phyloP scores from a whole-genome alignment of 2,113 vertebrate species.

The Laticauda colubrina region DNA sequence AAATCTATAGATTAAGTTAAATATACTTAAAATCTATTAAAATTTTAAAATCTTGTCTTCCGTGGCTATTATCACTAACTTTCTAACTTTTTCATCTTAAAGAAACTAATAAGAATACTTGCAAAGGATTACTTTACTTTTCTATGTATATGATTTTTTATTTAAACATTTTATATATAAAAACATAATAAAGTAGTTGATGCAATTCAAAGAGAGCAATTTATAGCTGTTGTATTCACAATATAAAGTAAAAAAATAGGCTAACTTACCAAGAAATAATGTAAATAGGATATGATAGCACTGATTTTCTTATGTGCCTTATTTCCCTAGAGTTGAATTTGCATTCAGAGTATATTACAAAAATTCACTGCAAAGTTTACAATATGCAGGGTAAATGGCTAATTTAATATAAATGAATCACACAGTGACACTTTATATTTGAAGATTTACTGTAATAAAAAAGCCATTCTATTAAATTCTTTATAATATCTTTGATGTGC shows the following conservation, averaged over 20 bases:
- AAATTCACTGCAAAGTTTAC: conserved; percentile 39
- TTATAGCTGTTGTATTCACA: conserved; percentile 8
- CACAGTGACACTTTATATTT: conserved; percentile 30
- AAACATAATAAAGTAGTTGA: not conserved
- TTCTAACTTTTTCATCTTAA: not conserved
- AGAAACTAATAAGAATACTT: not conserved
- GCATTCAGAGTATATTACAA: conserved; percentile 36
- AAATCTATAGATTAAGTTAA: not conserved
- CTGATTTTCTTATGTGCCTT: conserved; percentile 14
- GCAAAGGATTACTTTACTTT: not conserved
- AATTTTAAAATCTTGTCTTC: not conserved
- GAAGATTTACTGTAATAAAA: conserved; percentile 27
- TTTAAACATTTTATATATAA: not conserved
- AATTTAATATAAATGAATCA: conserved; percentile 51
- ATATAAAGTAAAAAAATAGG: conserved; percentile 34
- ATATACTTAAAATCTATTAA: not conserved
- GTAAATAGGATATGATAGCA: conserved; percentile 35
- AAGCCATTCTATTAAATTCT: conserved; percentile 26
- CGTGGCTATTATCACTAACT: not conserved
- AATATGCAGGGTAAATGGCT: conserved; percentile 37
- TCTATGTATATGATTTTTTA: conserved; percentile 12
- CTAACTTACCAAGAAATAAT: conserved; percentile 39
- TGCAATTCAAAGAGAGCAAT: conserved; percentile 1
- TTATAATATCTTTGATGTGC: conserved; percentile 42
- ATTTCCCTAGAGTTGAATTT: conserved; percentile 36